Conservation (phyloP, 1,140 invertebrate genomes). For the Cherax destructor region DNA sequence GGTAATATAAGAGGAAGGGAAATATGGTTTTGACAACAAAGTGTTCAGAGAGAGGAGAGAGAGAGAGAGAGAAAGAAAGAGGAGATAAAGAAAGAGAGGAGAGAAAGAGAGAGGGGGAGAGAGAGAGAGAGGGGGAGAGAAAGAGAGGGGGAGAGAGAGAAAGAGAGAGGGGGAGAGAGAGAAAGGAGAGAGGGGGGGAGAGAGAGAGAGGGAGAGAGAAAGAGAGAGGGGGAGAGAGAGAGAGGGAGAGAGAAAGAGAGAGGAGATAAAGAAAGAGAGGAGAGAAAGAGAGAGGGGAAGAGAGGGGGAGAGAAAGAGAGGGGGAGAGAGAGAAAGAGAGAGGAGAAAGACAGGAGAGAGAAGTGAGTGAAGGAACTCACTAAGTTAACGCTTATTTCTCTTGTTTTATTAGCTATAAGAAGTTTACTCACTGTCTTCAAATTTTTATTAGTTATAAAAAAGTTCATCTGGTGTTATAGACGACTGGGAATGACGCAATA, state of each 20-base stretch:
- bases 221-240: background rate
- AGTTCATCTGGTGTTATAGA: too few species aligned
- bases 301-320: background rate
- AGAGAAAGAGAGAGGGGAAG: background rate
- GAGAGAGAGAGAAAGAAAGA: background rate
- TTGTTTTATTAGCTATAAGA: too few species aligned
- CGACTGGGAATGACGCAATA: too few species aligned
- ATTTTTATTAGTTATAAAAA: too few species aligned
- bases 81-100: background rate
- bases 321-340: background rate
- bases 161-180: too few species aligned
- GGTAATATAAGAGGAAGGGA: too few species aligned
- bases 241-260: background rate
- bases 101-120: background rate
- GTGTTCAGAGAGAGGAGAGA: too few species aligned
- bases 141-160: background rate
- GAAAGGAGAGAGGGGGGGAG: background rate
- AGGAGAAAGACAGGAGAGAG: conserved; percentile 9
- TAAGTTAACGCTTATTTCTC: too few species aligned
- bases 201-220: background rate
- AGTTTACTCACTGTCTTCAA: too few species aligned
- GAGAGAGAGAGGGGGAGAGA: conserved; percentile 2
- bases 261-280: background rate
- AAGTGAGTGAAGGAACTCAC: background rate
- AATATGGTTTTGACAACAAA: too few species aligned